Percentiles rank a stretch among this genome's conserved stretches.
These are phyloP conservation scores for Ashinkailepas kermadecensis DNA, from an alignment of 2,888 invertebrate species.

Conservation along the genomic window DNA sequence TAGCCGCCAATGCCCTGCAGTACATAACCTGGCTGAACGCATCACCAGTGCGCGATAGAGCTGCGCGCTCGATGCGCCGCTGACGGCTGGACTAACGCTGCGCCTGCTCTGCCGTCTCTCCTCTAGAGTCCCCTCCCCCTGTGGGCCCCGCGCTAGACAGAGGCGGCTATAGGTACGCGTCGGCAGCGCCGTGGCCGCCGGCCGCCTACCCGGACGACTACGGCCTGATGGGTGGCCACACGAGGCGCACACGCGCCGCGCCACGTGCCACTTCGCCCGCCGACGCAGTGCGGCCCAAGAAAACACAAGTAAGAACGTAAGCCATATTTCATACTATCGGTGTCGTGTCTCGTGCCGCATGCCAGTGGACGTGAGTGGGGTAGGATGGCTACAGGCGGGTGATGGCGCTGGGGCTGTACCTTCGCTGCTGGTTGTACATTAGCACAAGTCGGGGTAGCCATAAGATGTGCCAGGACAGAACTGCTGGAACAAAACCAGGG, in stretches of 20 bases:
- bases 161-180: neutral
- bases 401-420: too few relatives aligned
- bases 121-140: neutral
- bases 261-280: neutral
- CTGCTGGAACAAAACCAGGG: too few relatives aligned
- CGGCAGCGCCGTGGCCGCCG: neutral
- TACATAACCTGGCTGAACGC: too few relatives aligned
- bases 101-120: neutral
- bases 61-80: constrained; percentile 23
- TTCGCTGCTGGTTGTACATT: too few relatives aligned
- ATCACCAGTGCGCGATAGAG: constrained; percentile 12
- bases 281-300: constrained; percentile 34
- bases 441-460: too few relatives aligned
- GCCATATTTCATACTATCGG: constrained; percentile 35
- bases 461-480: too few relatives aligned
- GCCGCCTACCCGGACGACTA: constrained; percentile 33
- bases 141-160: neutral
- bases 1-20: neutral
- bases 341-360: constrained; percentile 16
- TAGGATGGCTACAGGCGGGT: too few relatives aligned
- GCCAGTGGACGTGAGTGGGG: neutral
- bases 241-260: constrained; percentile 31
- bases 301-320: constrained; percentile 42
- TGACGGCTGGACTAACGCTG: constrained; percentile 24
- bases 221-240: constrained; percentile 34